Base-by-base conservation (phyloP, 2,888 invertebrate species). In the Agrypnus murinus region DNA sequence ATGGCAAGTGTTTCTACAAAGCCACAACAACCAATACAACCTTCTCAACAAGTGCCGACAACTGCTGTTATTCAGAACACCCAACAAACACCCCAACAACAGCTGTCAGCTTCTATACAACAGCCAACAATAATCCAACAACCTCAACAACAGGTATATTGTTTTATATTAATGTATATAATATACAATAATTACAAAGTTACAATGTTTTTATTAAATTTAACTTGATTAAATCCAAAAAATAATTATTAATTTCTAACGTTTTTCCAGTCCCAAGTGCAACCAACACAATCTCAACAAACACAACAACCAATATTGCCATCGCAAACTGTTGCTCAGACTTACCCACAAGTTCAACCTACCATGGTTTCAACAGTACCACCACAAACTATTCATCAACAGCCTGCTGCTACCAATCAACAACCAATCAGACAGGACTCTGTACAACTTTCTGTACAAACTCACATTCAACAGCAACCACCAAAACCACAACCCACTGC, bases 1-100 rank as follows among this genome's bases (percentile, higher is more conserved):
- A 69, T 32, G 71, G 45, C 70, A 17, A 40, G 43, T 7, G 68
- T 66, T 40, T 38, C 50, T n/a, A 74, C 69, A 45, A 74, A 69
- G 46, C 36, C 70, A 8, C 71, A 74, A 69, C 66, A 64, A 55
- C 60, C 57, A 36, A 15, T 63, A 43, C 62, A 50, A 34, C 17
- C 55, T 0, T 67, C 62, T 14, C 72, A 12, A 71, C 72, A 14
- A 74, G 48, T 32, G 77, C 19, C 32, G 10, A 7, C 60, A 15
- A 46, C 32, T 4, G 12, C 7, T 9, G 31, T 81, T 15, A 48
- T 67, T 8, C 50, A 57, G 17, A 43, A 17, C 9, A 10, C 60
- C 38, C 62, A 67, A 19, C 70, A 65, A 25, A 12, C 75, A 70
- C 15, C 69, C 17, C 66, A 48, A 25, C 66, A 45, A 31, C 66